phyloP scores from a whole-genome alignment of 2,888 invertebrate genomes.

The Elaeidobius kamerunicus region DNA sequence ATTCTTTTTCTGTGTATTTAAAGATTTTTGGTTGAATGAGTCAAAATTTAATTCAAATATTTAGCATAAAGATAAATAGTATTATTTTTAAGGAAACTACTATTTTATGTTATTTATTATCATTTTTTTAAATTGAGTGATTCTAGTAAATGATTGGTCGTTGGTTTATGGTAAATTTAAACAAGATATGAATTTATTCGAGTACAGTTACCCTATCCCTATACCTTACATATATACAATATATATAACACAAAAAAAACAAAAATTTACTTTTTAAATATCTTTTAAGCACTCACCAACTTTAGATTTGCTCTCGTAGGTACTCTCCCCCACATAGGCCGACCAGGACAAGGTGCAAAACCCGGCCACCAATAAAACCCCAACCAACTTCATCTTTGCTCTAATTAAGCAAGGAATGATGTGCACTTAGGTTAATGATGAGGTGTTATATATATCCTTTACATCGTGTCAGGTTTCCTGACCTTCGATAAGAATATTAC shows the following conservation, averaged over 20 bases:
- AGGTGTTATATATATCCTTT: slow-evolving; percentile 14
- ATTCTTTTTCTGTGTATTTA: background rate
- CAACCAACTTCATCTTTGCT: slow-evolving; percentile 27
- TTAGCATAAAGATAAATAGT: background rate
- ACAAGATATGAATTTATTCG: no score
- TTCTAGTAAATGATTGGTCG: no score
- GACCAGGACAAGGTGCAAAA: slow-evolving; percentile 44
- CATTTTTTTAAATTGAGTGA: no score
- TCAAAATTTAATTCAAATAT: no score
- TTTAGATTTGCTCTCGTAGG: slow-evolving; percentile 43
- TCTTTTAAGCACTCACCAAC: slow-evolving; percentile 45
- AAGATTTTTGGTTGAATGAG: no score
- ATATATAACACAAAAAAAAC: background rate
- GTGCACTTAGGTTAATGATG: slow-evolving; percentile 3
- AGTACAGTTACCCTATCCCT: no score
- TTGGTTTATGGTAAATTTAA: no score
- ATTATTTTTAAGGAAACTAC: no score
- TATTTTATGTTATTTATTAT: no score
- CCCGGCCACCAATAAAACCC: slow-evolving; percentile 33
- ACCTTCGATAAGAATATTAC: slow-evolving; percentile 24
- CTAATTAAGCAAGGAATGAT: slow-evolving; percentile 2
- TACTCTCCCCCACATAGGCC: slow-evolving; percentile 46
- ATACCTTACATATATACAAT: no score
- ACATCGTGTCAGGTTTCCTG: slow-evolving; percentile 14
- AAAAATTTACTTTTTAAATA: background rate